These are phyloP conservation scores for Loris lydekkerianus DNA, from an alignment of 2,797 vertebrate genomes.

Conservation along the genomic window DNA sequence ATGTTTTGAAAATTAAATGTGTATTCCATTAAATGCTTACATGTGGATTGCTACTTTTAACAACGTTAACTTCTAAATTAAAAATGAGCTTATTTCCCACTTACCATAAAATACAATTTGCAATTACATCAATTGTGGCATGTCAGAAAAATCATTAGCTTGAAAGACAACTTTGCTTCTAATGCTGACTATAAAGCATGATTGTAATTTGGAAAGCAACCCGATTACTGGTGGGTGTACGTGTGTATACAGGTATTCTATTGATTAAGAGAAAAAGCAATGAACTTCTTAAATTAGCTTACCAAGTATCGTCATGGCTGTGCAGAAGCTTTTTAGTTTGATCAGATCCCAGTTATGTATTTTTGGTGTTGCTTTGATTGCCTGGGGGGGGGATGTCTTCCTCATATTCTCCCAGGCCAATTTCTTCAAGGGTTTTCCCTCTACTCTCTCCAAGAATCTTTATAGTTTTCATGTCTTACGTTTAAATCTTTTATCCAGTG, in stretches of 20 bases:
- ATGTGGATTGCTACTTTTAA: slow-evolving; percentile 85
- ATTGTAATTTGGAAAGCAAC: slow-evolving; percentile 68
- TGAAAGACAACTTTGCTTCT: slow-evolving; percentile 79
- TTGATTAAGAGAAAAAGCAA: slow-evolving; percentile 61
- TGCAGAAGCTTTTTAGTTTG: too few relatives aligned
- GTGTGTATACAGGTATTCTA: neutral
- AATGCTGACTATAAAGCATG: slow-evolving; percentile 67
- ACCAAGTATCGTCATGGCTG: slow-evolving; percentile 27
- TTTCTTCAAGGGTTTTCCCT: too few relatives aligned
- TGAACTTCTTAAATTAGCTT: slow-evolving; percentile 41
- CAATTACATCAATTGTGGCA: slow-evolving; percentile 83
- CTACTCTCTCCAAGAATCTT: too few relatives aligned
- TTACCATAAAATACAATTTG: slow-evolving; percentile 84
- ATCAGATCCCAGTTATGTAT: too few relatives aligned
- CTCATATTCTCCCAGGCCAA: too few relatives aligned
- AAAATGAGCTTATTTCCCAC: slow-evolving; percentile 82
- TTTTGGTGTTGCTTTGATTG: too few relatives aligned
- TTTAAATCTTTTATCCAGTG: too few relatives aligned
- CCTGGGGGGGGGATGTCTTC: too few relatives aligned
- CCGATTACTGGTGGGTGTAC: neutral
- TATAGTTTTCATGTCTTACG: too few relatives aligned
- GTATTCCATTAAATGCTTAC: slow-evolving; percentile 82
- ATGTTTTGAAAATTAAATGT: slow-evolving; percentile 87
- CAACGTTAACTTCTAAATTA: slow-evolving; percentile 84
- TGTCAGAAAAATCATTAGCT: slow-evolving; percentile 80